Percentiles rank a stretch among this genome's conserved stretches.
Conservation (phyloP, 2,797 vertebrate genomes). For the Liasis olivaceus region DNA sequence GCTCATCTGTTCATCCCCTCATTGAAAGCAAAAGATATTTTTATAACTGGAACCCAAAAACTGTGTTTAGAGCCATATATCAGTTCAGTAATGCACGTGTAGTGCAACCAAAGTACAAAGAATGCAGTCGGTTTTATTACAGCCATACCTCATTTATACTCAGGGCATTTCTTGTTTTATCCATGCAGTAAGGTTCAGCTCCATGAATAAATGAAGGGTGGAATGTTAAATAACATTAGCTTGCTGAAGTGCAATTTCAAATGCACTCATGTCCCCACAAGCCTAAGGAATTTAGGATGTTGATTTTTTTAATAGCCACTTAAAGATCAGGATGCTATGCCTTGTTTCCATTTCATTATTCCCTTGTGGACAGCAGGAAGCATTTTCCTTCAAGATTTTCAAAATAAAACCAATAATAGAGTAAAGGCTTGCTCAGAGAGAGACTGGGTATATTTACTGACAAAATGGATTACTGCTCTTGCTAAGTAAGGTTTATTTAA, state of each 20-base stretch:
- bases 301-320: slow-evolving; percentile 29
- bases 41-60: slow-evolving; percentile 21
- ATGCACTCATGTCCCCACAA: slow-evolving; percentile 42
- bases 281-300: slow-evolving; percentile 34
- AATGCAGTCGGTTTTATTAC: background rate
- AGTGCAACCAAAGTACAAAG: background rate
- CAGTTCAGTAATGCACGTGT: background rate
- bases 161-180: slow-evolving; percentile 24
- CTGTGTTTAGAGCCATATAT: background rate
- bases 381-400: slow-evolving; percentile 33
- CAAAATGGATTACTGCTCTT: slow-evolving; percentile 9
- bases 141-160: slow-evolving; percentile 9
- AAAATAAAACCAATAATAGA: slow-evolving; percentile 2
- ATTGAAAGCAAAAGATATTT: slow-evolving; percentile 34
- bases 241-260: slow-evolving; percentile 45
- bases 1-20: slow-evolving; percentile 37
- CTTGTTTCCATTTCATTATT: slow-evolving; percentile 36
- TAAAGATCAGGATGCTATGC: slow-evolving; percentile 23
- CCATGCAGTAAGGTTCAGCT: slow-evolving; percentile 1
- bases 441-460: slow-evolving; percentile 1
- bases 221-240: slow-evolving; percentile 36
- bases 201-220: slow-evolving; percentile 20
- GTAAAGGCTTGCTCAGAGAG: slow-evolving; percentile 26
- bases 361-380: background rate
- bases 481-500: slow-evolving; percentile 25